Base-by-base conservation (phyloP, 1,140 invertebrate genomes). In the Dendrolimus punctatus region DNA sequence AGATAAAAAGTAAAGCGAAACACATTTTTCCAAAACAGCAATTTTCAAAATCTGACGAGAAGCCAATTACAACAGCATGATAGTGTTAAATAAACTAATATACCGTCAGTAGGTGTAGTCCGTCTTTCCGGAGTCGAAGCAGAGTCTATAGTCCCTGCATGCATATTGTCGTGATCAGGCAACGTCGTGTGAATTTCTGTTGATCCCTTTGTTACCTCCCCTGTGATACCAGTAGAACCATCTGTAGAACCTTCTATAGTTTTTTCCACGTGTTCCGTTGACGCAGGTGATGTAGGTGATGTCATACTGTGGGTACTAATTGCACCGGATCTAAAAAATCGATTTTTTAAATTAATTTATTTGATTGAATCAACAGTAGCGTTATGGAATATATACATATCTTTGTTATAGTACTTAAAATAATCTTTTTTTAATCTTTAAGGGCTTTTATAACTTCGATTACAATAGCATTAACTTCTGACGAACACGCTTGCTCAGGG, bases 221-320 rank as follows among this genome's bases (percentile, higher is more conserved):
- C 66, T 65, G 4, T 23, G 23, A 55, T 46, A 0, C 63, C 70
- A 2, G 61, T 76, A 2, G 61, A 53, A 0, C 57, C 71, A 45
- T 57, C 69, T 0, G 74, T 77, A 6, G 77, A 73, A 2, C 68
- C 71, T 6, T 67, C 53, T 0, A 66, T 52, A 6, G 72, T 55
- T 49, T 69, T 71, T 4, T 71, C 71, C 4, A 67, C 61, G 58
- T 80, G 68, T 39, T 80, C 68, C 7, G 76, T 78, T 0, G 72
- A 71, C 45, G 73, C 62, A 0, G 63, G 51, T 4, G 57, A 55
- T 1, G 76, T 71, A 0, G 82, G 75, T 39, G 83, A 80, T 10
- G 78, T 83, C 71, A 79, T 80, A 6, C 74, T 76, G 45, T 85
- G 80, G 2, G 82, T 81, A 36, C 76, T 80, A 49, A 72, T 84